Conservation (phyloP, 2,113 vertebrate genomes). For the Cygnus atratus region DNA sequence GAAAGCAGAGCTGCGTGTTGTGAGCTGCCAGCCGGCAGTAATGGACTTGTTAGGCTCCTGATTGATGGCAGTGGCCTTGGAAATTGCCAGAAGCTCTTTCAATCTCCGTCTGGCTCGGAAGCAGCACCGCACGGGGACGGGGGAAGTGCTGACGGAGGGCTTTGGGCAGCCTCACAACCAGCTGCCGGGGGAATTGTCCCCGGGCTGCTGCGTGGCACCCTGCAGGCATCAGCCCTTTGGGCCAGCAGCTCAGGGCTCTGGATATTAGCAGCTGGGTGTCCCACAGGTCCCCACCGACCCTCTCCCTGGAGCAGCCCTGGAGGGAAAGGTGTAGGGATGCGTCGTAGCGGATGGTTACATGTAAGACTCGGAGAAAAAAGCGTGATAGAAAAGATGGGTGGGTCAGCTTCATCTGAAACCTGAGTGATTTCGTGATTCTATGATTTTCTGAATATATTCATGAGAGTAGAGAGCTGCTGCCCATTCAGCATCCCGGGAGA, state of each 20-base stretch:
- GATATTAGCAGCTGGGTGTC: fast-evolving
- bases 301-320: not conserved
- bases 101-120: not conserved
- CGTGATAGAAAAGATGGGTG: not conserved
- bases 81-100: conserved; percentile 33
- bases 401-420: not conserved
- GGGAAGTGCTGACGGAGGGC: not conserved
- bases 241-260: fast-evolving
- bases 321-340: not conserved
- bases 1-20: not conserved
- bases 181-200: not conserved
- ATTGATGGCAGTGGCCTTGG: not conserved
- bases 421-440: not conserved
- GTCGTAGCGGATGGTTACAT: fast-evolving
- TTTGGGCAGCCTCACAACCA: not conserved
- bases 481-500: fast-evolving
- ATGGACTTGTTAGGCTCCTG: conserved; percentile 42
- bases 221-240: not conserved
- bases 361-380: not conserved
- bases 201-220: not conserved
- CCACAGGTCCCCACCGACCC: fast-evolving
- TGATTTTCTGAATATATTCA: not conserved
- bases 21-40: conserved; percentile 17
- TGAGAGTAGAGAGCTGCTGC: not conserved
- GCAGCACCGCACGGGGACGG: fast-evolving